Conservation (phyloP, 1,140 invertebrate species). For the Maniola jurtina region DNA sequence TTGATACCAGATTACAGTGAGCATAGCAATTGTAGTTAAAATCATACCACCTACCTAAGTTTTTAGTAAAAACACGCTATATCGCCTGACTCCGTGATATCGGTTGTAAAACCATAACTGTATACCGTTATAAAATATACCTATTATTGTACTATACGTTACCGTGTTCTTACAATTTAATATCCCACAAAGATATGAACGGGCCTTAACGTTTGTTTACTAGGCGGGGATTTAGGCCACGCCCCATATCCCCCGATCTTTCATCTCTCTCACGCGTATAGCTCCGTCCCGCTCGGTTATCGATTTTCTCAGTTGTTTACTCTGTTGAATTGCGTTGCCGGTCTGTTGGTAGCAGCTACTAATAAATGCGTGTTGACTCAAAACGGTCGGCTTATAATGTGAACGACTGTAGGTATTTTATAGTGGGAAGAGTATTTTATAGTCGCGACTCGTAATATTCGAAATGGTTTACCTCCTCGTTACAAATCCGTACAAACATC, state of each 20-base stretch:
- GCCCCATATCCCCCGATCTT: conserved; percentile 30
- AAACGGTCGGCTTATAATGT: conserved; percentile 42
- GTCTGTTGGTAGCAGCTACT: conserved; percentile 37
- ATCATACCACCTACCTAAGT: no score
- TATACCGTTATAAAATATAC: conserved; percentile 3
- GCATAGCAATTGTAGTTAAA: conserved; percentile 22
- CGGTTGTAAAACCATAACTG: conserved; percentile 25
- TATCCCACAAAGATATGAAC: conserved; percentile 29
- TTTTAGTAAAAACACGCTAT: conserved; percentile 23
- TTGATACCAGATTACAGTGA: conserved; percentile 24
- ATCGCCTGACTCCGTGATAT: conserved; percentile 28
- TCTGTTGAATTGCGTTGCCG: conserved; percentile 52
- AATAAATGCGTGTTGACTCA: conserved; percentile 48
- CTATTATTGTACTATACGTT: neutral
- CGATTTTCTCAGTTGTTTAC: conserved; percentile 66
- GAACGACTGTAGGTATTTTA: conserved; percentile 29
- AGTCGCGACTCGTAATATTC: conserved; percentile 5
- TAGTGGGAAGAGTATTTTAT: conserved; percentile 20
- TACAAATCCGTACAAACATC: neutral
- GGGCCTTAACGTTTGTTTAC: conserved; percentile 34
- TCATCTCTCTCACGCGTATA: conserved; percentile 30
- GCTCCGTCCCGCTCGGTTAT: conserved; percentile 47
- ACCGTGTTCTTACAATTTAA: conserved; percentile 23
- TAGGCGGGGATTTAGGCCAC: conserved; percentile 38
- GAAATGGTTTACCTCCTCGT: conserved; percentile 9